Base-by-base conservation (phyloP, 2,797 vertebrate genomes). In the Sebastes hopkinsi region DNA sequence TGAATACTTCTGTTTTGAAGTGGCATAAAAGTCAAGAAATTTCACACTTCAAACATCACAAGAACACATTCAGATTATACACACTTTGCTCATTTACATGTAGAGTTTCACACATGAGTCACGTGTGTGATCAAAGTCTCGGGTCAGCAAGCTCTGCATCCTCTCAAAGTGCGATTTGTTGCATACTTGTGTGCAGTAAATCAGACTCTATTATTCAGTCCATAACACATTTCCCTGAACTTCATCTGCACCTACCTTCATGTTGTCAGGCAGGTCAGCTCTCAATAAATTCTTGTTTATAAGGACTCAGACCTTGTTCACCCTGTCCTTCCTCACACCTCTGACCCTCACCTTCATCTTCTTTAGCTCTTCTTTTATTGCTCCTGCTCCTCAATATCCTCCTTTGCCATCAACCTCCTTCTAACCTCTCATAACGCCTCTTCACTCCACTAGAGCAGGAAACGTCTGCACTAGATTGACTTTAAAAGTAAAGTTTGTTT, bases 281-380 rank as follows among this genome's bases (percentile, higher is more conserved):
- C 36, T 11, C 67, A 32, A 32, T 84, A 73, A 80, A 81, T 77
- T 3, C 7, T 23, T 64, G 25, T 79, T 77, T 58, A 70, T 56
- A n/a, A 77, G 81, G 62, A 58, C 67, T 20, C 8, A 4, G 68
- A 66, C 83, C 65, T 84, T 52, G 60, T 72, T 66, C 20, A 3
- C 30, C 6, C 22, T 3, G 70, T 65, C 80, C 71, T 66, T 70
- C 56, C 27, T 38, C 66, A 13, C 10, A 1, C 58, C 32, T 66
- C 67, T 22, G 20, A 29, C 46, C 68, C 54, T 73, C 64, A 64
- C 72, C 77, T 67, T 74, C 72, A 18, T 69, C 71, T 22, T 71
- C 80, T 76, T 59, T 74, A 60, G 50, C 32, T 64, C 82, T 22
- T 4, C 56, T 87, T 77, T 88, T 83, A 84, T 87, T 74, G 70